phyloP scores from a whole-genome alignment of 1,140 invertebrate genomes.

The Papilio machaon region DNA sequence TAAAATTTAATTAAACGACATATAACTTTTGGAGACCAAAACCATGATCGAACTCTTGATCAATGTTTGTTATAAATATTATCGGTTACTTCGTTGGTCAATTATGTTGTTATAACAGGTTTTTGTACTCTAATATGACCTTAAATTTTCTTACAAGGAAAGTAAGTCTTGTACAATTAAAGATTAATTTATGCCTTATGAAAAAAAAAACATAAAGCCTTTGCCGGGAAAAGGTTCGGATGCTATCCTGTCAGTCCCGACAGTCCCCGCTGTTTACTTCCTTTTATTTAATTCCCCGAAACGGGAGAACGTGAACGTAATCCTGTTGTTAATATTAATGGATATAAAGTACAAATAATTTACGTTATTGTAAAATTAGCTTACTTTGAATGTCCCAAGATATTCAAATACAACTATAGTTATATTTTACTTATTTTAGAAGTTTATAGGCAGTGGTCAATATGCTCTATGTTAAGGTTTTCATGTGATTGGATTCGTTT shows the following conservation, averaged over 20 bases:
- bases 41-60: too few relatives aligned
- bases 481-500: too few relatives aligned
- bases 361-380: not conserved
- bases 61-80: too few relatives aligned
- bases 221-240: not conserved
- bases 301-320: not conserved
- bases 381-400: not conserved
- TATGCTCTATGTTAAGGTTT: too few relatives aligned
- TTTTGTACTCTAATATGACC: too few relatives aligned
- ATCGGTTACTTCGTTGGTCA: too few relatives aligned
- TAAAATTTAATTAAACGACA: too few relatives aligned
- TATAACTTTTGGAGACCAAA: too few relatives aligned
- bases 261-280: constrained; percentile 2
- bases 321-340: constrained; percentile 13
- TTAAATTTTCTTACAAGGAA: not conserved
- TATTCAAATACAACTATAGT: too few relatives aligned
- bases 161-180: not conserved
- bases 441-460: too few relatives aligned
- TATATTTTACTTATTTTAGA: too few relatives aligned
- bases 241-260: not conserved
- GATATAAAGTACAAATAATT: not conserved
- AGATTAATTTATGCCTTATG: not conserved
- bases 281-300: not conserved
- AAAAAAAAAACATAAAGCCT: not conserved
- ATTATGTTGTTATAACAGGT: too few relatives aligned